Evolutionary conservation across 2,113 vertebrate genomes (phyloP).

Genomic region (Phrynosoma platyrhinos): DNA sequence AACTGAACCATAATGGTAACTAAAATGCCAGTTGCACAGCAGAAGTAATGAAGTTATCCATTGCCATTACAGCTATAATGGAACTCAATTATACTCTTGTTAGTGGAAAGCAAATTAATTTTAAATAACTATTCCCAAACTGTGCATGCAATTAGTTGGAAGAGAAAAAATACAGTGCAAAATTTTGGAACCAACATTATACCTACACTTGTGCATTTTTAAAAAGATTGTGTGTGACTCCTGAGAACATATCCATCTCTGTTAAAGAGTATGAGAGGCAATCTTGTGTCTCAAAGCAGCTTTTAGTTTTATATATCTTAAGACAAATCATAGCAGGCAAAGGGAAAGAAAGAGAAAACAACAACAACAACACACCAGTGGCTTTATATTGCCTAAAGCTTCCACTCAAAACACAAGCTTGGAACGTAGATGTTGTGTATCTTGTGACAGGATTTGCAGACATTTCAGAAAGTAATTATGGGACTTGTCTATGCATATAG

Average conservation of each 20-base stretch:
- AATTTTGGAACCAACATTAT: background rate
- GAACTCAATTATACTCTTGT: too few relatives aligned
- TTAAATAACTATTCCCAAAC: too few relatives aligned
- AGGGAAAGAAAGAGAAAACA: too few relatives aligned
- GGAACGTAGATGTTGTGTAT: background rate
- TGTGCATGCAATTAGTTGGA: background rate
- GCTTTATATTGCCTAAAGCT: too few relatives aligned
- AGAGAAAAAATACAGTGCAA: background rate
- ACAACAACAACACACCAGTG: too few relatives aligned
- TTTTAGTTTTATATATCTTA: background rate
- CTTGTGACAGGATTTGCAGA: background rate
- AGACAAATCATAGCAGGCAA: background rate
- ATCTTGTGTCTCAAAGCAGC: background rate
- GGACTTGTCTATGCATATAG: background rate
- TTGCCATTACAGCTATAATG: too few relatives aligned
- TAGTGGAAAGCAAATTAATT: too few relatives aligned
- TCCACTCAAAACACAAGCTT: too few relatives aligned
- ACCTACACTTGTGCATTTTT: background rate
- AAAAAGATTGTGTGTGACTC: background rate
- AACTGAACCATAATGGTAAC: too few relatives aligned
- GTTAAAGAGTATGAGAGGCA: background rate
- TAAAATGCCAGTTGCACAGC: too few relatives aligned
- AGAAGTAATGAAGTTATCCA: too few relatives aligned
- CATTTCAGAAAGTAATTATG: background rate
- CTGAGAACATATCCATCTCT: background rate